A percentile compares a stretch with the other conserved stretches of the same genome.
phyloP scores from a whole-genome alignment of 2,113 vertebrate species.

The Climacteris rufus region DNA sequence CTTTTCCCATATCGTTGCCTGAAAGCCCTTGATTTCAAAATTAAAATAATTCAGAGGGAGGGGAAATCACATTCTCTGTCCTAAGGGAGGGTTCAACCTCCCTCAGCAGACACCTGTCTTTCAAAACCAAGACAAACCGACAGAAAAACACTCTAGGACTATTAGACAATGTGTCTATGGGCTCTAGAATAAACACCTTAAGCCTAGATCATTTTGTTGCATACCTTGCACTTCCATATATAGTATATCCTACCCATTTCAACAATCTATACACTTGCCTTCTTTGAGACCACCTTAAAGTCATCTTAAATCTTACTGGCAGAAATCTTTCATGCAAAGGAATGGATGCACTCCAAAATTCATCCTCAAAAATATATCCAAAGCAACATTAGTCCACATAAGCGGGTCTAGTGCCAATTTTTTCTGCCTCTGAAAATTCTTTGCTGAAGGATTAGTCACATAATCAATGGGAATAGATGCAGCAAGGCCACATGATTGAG shows the following conservation, averaged over 20 bases:
- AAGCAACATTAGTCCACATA: not conserved
- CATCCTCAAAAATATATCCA: not conserved
- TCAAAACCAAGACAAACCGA: too few relatives aligned
- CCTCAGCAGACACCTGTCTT: too few relatives aligned
- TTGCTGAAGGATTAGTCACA: not conserved
- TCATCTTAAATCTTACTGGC: not conserved
- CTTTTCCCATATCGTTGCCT: too few relatives aligned
- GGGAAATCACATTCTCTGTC: too few relatives aligned
- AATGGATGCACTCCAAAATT: not conserved
- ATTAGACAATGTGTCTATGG: not conserved
- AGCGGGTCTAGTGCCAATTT: not conserved
- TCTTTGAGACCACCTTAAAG: not conserved
- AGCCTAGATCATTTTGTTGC: not conserved
- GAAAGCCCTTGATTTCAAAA: too few relatives aligned
- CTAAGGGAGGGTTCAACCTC: too few relatives aligned
- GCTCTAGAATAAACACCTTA: not conserved
- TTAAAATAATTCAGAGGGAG: too few relatives aligned
- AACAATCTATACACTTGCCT: not conserved
- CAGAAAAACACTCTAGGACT: not conserved
- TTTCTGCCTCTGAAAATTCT: not conserved
- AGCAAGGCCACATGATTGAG: not conserved
- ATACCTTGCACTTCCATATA: not conserved
- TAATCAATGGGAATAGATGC: not conserved
- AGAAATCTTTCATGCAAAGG: not conserved
- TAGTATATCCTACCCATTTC: not conserved